Evolutionary conservation across 2,797 vertebrate genomes (phyloP).

Genomic region (Austrolebias charrua): DNA sequence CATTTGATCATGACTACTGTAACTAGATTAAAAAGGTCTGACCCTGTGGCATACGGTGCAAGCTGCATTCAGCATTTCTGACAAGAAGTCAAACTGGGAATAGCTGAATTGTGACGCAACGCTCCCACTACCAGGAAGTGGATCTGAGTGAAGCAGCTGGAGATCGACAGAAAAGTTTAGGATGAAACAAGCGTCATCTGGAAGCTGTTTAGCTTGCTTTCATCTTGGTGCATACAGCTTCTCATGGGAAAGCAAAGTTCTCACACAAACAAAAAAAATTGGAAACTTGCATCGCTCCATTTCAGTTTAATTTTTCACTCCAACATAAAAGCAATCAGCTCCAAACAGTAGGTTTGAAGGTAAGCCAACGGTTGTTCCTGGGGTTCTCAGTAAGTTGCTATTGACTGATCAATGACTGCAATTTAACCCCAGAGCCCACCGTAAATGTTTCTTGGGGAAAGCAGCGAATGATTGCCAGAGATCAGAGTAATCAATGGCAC

Average conservation of each 20-base stretch:
- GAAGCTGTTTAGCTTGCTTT: constrained; percentile 11
- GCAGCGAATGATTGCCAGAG: constrained; percentile 37
- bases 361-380: constrained; percentile 41
- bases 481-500: constrained; percentile 72
- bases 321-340: constrained; percentile 56
- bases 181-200: constrained; percentile 12
- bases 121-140: not conserved
- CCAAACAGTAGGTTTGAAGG: constrained; percentile 54
- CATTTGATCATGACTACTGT: not conserved
- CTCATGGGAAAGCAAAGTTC: constrained; percentile 13
- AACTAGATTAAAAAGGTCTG: constrained; percentile 20
- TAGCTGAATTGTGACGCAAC: constrained; percentile 2
- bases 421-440: constrained; percentile 61
- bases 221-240: constrained; percentile 6
- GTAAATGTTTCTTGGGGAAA: constrained; percentile 38
- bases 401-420: constrained; percentile 69
- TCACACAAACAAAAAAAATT: constrained; percentile 1
- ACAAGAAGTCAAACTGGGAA: constrained; percentile 11
- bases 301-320: constrained; percentile 31
- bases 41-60: constrained; percentile 10
- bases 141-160: constrained; percentile 17
- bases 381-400: constrained; percentile 47
- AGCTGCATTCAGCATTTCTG: constrained; percentile 12
- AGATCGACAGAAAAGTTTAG: constrained; percentile 14
- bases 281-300: constrained; percentile 16